phyloP scores from a whole-genome alignment of 2,888 invertebrate genomes.

The Yponomeuta malinellus region DNA sequence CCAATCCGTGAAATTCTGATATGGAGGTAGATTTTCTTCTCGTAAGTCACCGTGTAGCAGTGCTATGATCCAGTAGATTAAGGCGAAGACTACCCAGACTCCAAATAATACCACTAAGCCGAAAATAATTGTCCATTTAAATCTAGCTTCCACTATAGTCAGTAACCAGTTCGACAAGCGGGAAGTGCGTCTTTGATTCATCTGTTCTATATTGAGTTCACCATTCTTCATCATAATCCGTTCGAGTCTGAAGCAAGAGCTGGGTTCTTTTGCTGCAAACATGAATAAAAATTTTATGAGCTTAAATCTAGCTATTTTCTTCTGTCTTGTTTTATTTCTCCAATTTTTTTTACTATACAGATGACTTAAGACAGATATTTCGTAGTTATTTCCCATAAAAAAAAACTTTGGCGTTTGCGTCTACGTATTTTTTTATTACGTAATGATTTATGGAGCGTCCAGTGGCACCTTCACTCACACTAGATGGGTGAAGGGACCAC shows the following conservation, averaged over 20 bases:
- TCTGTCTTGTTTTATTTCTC: too few species aligned
- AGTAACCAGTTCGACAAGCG: constrained; percentile 87
- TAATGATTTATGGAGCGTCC: too few species aligned
- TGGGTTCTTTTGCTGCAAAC: too few species aligned
- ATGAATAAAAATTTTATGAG: too few species aligned
- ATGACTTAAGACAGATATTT: too few species aligned
- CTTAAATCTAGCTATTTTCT: too few species aligned
- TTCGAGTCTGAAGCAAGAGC: constrained; percentile 24
- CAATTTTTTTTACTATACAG: too few species aligned
- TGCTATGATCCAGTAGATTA: constrained; percentile 93
- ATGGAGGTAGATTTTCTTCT: constrained; percentile 76
- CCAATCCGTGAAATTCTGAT: constrained; percentile 77
- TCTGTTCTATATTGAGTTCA: constrained; percentile 90
- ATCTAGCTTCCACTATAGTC: constrained; percentile 88
- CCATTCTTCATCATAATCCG: constrained; percentile 91
- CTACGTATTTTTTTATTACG: too few species aligned
- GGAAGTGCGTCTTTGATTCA: constrained; percentile 70
- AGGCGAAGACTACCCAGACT: constrained; percentile 92
- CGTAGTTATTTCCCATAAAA: too few species aligned
- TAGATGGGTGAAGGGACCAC: too few species aligned
- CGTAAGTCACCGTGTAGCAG: constrained; percentile 92
- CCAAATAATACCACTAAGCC: constrained; percentile 89
- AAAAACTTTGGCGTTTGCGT: too few species aligned
- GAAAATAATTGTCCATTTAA: constrained; percentile 93
- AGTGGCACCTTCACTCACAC: too few species aligned